Evolutionary conservation across 2,113 vertebrate species (phyloP).

Genomic region (Chascanopsetta lugubris): DNA sequence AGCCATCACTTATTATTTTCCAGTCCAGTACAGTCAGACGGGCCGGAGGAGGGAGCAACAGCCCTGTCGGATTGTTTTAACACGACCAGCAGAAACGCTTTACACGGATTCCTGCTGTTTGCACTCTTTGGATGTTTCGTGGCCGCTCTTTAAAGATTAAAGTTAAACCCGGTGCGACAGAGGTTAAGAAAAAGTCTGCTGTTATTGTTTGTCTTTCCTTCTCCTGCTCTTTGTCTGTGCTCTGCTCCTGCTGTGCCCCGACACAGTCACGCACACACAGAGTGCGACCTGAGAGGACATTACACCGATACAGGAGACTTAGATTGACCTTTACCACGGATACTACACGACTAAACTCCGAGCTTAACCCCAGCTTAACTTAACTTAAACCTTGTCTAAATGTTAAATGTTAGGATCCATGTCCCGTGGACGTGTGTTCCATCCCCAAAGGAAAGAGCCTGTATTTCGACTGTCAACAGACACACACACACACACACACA

Average conservation of each 20-base stretch:
- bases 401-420: too few relatives aligned
- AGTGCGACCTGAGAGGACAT: not conserved
- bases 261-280: conserved; percentile 20
- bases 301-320: not conserved
- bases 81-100: conserved; percentile 43
- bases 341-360: too few relatives aligned
- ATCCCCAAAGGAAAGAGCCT: too few relatives aligned
- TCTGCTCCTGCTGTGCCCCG: conserved; percentile 43
- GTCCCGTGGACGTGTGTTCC: too few relatives aligned
- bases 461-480: too few relatives aligned
- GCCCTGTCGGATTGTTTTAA: conserved; percentile 44
- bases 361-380: too few relatives aligned
- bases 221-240: conserved; percentile 45
- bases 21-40: conserved; percentile 55
- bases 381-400: too few relatives aligned
- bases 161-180: conserved; percentile 26
- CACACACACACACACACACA: too few relatives aligned
- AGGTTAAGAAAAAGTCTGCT: conserved; percentile 39
- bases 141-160: conserved; percentile 21
- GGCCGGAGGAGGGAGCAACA: conserved; percentile 42
- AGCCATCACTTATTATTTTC: conserved; percentile 76
- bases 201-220: conserved; percentile 39
- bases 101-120: conserved; percentile 34
- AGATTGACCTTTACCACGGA: not conserved
- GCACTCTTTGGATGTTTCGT: conserved; percentile 24